Evolutionary conservation across 2,797 vertebrate species (phyloP).

Genomic region (Pseudotriccus pelzelni): DNA sequence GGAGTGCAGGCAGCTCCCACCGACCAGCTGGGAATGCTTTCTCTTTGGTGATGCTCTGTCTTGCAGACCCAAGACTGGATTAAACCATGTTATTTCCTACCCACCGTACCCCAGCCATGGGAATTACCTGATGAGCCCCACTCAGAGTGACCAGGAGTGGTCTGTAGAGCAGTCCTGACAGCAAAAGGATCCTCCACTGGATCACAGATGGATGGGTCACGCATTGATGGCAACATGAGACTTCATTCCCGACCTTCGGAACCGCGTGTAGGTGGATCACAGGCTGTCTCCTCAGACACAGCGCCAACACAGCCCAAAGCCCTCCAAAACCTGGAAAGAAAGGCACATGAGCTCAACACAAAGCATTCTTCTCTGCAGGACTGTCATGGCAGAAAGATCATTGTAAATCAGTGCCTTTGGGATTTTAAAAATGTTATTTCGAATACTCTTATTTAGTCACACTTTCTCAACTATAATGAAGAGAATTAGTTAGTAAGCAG

Average conservation of each 20-base stretch:
- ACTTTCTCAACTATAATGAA: accelerated
- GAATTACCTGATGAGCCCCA: neutral
- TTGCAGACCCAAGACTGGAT: neutral
- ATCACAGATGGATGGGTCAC: neutral
- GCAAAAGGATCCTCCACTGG: neutral
- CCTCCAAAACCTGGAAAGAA: neutral
- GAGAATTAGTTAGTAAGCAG: neutral
- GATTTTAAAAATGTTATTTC: neutral
- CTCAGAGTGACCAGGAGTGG: neutral
- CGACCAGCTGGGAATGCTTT: neutral
- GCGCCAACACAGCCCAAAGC: neutral
- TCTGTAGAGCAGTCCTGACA: neutral
- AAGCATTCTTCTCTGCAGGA: neutral
- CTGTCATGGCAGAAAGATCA: neutral
- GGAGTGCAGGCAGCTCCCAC: neutral
- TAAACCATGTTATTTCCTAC: neutral
- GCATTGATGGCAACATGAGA: accelerated
- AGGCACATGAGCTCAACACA: neutral
- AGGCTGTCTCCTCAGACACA: accelerated
- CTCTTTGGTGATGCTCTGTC: neutral
- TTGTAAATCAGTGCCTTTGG: neutral
- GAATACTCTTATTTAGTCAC: neutral
- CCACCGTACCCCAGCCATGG: neutral
- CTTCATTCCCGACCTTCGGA: neutral
- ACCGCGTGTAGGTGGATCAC: accelerated